Percentiles rank a stretch among this genome's conserved stretches.
phyloP scores from a whole-genome alignment of 2,797 vertebrate genomes.

The Paguma larvata region DNA sequence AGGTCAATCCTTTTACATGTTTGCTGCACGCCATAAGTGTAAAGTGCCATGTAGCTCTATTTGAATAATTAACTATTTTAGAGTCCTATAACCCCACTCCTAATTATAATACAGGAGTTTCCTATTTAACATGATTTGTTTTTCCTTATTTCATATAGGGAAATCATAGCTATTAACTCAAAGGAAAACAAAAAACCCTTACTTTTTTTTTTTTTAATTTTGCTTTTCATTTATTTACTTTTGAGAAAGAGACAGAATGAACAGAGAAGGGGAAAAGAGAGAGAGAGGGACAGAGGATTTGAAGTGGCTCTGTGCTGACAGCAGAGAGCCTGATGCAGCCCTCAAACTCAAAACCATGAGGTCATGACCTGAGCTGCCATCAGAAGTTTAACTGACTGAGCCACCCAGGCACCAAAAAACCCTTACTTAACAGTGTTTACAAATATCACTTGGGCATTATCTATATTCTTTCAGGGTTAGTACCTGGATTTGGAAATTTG shows the following conservation, averaged over 20 bases:
- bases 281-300: too few relatives aligned
- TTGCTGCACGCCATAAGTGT: background rate
- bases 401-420: background rate
- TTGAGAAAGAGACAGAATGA: too few relatives aligned
- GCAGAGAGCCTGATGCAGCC: too few relatives aligned
- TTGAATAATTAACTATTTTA: background rate
- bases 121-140: background rate
- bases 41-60: background rate
- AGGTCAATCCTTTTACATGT: background rate
- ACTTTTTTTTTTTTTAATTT: too few relatives aligned
- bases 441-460: background rate
- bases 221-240: too few relatives aligned
- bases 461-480: rapidly evolving
- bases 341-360: too few relatives aligned
- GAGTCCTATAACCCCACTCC: background rate
- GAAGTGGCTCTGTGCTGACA: too few relatives aligned
- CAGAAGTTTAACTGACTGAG: too few relatives aligned
- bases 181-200: background rate
- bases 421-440: background rate
- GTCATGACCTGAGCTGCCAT: too few relatives aligned
- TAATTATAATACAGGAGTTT: background rate
- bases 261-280: too few relatives aligned
- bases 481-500: background rate
- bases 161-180: rapidly evolving
- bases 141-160: background rate